phyloP scores from a whole-genome alignment of 2,113 vertebrate species.

The Alces alces region DNA sequence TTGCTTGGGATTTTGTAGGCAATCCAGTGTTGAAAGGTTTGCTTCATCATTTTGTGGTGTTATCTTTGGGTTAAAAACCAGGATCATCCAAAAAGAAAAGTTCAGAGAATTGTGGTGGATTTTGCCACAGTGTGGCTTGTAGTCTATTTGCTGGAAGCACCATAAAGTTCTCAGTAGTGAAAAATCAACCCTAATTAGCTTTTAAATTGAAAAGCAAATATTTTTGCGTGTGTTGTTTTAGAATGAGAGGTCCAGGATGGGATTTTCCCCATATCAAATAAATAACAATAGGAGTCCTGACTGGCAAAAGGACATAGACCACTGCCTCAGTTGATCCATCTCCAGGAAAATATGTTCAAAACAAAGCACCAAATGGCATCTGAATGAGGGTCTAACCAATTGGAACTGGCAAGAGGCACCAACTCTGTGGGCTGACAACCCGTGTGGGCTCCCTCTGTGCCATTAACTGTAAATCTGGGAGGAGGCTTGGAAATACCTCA shows the following conservation, averaged over 20 bases:
- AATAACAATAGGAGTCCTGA: not conserved
- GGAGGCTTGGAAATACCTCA: not conserved
- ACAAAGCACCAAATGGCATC: not conserved
- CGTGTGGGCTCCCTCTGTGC: not conserved
- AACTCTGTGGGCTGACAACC: not conserved
- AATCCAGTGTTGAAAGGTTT: not conserved
- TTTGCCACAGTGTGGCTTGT: not conserved
- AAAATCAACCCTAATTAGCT: conserved; percentile 27
- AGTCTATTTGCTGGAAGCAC: not conserved
- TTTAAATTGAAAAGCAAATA: conserved; percentile 8
- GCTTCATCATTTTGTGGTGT: conserved; percentile 43
- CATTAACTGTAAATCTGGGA: not conserved
- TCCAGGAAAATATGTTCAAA: conserved; percentile 43
- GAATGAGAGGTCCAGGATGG: not conserved
- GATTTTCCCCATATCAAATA: not conserved
- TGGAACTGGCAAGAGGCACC: not conserved
- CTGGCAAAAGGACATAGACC: not conserved
- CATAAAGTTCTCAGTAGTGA: not conserved
- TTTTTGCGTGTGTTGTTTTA: not conserved
- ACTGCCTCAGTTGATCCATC: not conserved
- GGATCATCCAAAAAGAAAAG: conserved; percentile 17
- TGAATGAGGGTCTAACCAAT: not conserved
- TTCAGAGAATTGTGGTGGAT: not conserved
- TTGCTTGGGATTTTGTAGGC: conserved; percentile 16
- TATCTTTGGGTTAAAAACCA: conserved; percentile 52